Evolutionary conservation across 2,113 vertebrate species (phyloP), one percentile per base, ranked within the genome.

Genomic region (Takifugu bimaculatus): DNA sequence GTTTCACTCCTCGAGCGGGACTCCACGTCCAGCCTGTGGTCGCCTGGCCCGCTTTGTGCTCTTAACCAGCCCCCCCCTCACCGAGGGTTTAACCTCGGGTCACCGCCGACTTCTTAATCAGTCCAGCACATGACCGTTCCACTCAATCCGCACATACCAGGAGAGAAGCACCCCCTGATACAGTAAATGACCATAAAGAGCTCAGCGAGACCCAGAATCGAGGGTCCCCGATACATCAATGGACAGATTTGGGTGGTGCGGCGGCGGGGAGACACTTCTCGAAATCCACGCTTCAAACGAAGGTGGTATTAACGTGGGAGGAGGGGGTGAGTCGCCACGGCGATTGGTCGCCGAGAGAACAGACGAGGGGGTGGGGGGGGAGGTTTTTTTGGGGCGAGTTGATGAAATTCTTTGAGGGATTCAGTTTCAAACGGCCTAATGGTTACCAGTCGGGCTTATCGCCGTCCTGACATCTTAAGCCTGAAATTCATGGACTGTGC

Each of bases 211-310:
- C 69, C 67, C 50, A 67, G 70, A 83, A 74, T 71, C 25, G 60
- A 83, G 64, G 68, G 67, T 75, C 67, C 74, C 74, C 59, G 63
- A 82, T 78, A 88, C 85, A 83, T 86, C 84, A 87, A 89, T 82
- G 52, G 83, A 67, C 70, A 87, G 88, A 83, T 87, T 88, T 82
- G 63, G 81, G 68, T 76, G 77, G 12, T 10, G 45, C 78, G 77
- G 62, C 2, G 64, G 51, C 1, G n/a, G 59, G 63, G 65, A 72
- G 68, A 72, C 78, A 86, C 77, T 81, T 85, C 82, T 85, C 72
- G 73, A 88, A 88, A 87, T 82, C 84, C 77, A 71, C 84, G 85
- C 87, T 85, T 88, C 87, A 89, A 89, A 89, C 81, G 85, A 51
- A 77, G 44, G 15, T 48, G 45, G 45, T 14, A 48, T 15, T 14